These are phyloP conservation scores for Montipora capricornis DNA, from an alignment of 64 coral and sea anemone genomes.

Conservation along the genomic window DNA sequence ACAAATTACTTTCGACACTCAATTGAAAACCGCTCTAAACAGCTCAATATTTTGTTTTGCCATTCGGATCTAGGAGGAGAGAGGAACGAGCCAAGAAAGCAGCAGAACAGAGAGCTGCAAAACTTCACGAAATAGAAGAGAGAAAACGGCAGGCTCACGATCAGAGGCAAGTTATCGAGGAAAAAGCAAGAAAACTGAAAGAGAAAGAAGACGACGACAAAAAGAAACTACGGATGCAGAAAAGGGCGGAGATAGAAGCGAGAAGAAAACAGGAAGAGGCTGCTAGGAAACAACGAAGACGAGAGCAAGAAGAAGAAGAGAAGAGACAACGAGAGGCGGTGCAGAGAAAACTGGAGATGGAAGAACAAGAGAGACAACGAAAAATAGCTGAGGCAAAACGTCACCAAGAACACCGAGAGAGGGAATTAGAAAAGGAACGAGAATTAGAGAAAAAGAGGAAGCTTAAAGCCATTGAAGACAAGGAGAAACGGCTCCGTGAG, in stretches of 20 bases:
- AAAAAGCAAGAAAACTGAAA: constrained; percentile 83
- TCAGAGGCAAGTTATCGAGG: constrained; percentile 69
- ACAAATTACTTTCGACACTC: too few relatives aligned
- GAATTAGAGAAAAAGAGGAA: constrained; percentile 78
- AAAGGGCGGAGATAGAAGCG: constrained; percentile 82
- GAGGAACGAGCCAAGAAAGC: constrained; percentile 82
- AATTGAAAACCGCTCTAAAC: too few relatives aligned
- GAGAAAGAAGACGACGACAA: constrained; percentile 87
- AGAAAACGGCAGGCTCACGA: constrained; percentile 75
- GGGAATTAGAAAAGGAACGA: constrained; percentile 81
- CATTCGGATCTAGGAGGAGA: constrained; percentile 63
- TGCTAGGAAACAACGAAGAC: constrained; percentile 62
- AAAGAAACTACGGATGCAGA: constrained; percentile 72
- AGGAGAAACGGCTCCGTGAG: constrained; percentile 70
- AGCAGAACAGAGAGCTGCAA: constrained; percentile 79
- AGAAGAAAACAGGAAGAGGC: constrained; percentile 90
- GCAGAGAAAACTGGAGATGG: constrained; percentile 77
- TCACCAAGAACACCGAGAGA: constrained; percentile 80
- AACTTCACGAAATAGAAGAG: constrained; percentile 60
- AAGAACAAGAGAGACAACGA: constrained; percentile 87
- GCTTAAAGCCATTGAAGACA: constrained; percentile 87
- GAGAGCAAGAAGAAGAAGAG: constrained; percentile 81
- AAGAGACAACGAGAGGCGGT: constrained; percentile 78
- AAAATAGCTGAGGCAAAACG: constrained; percentile 86
- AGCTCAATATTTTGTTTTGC: too few relatives aligned